These are phyloP conservation scores for Seira sanloemensis DNA, from an alignment of 2,888 invertebrate genomes.

Conservation along the genomic window DNA sequence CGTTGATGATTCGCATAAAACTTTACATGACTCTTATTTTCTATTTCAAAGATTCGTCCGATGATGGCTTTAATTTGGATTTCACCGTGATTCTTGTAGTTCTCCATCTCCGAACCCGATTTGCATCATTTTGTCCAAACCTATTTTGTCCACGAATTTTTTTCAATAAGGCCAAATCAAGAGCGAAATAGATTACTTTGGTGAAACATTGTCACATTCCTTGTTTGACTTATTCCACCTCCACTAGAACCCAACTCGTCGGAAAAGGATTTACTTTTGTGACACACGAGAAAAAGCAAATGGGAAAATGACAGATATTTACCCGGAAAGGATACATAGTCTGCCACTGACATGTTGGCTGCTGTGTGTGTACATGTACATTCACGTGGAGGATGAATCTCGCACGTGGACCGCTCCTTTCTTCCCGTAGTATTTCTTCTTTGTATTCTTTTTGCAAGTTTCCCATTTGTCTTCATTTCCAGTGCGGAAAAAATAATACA, in stretches of 20 bases:
- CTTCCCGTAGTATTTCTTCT: background rate
- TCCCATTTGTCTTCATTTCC: constrained; percentile 39
- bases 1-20: no score
- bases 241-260: background rate
- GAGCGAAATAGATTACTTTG: no score
- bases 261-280: background rate
- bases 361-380: background rate
- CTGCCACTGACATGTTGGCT: constrained; percentile 18
- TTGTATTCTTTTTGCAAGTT: background rate
- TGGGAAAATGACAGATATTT: constrained; percentile 34
- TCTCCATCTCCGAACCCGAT: no score
- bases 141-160: no score
- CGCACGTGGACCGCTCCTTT: background rate
- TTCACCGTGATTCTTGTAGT: no score
- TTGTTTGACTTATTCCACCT: constrained; percentile 32
- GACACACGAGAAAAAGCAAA: constrained; percentile 22
- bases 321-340: background rate
- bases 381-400: no score
- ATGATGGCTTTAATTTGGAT: no score
- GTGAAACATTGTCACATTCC: constrained; percentile 47
- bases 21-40: no score
- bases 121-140: no score
- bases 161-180: no score
- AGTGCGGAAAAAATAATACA: background rate
- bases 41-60: no score